These are phyloP conservation scores for Paracanthobrama guichenoti DNA, from an alignment of 2,113 vertebrate genomes.

Conservation along the genomic window DNA sequence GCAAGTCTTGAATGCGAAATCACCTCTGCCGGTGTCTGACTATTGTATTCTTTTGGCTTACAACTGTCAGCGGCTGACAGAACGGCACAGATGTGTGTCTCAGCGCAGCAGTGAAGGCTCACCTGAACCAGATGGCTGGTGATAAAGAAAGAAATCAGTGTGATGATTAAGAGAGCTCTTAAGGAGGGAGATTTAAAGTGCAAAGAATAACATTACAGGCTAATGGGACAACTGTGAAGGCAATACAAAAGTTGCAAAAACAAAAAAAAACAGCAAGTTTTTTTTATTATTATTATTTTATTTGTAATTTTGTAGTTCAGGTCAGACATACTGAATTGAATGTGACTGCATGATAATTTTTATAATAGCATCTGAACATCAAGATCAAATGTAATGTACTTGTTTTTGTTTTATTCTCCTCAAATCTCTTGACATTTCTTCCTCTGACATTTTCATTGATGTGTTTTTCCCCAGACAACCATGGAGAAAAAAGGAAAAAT, in stretches of 20 bases:
- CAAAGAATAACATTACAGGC: constrained; percentile 5
- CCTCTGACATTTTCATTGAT: constrained; percentile 91
- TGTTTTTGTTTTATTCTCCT: constrained; percentile 64
- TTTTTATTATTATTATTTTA: background rate
- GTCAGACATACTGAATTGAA: background rate
- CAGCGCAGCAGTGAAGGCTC: constrained; percentile 42
- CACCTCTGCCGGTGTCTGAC: background rate
- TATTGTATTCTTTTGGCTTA: constrained; percentile 27
- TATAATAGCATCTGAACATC: constrained; percentile 30
- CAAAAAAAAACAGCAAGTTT: background rate
- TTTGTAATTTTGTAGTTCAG: background rate
- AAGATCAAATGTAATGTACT: constrained; percentile 76
- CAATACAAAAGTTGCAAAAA: background rate
- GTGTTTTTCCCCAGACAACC: constrained; percentile 70
- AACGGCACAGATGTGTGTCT: constrained; percentile 24
- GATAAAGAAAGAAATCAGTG: constrained; percentile 78
- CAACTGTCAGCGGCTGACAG: constrained; percentile 38
- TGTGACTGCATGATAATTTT: background rate
- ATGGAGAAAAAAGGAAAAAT: constrained; percentile 73
- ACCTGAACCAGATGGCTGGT: constrained; percentile 77
- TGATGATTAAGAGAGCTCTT: constrained; percentile 76
- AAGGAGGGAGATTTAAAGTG: constrained; percentile 53
- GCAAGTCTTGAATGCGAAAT: constrained; percentile 38
- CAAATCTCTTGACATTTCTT: constrained; percentile 85
- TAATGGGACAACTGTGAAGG: background rate